Conservation (phyloP, 2,113 vertebrate genomes). For the Sylvietta virens region DNA sequence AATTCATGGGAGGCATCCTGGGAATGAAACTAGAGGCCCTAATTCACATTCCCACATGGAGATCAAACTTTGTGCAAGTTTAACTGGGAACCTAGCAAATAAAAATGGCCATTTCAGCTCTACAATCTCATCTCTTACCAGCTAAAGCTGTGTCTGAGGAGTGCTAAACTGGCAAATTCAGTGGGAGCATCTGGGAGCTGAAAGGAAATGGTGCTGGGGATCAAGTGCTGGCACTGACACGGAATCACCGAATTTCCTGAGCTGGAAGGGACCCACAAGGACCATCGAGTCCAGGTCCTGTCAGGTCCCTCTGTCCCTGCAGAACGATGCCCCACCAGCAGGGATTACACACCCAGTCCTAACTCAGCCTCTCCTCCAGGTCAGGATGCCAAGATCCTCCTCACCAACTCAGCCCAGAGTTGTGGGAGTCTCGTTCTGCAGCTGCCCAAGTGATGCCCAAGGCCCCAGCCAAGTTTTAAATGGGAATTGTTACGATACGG, state of each 20-base stretch:
- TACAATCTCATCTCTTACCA: background rate
- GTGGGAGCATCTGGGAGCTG: background rate
- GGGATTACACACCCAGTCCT: background rate
- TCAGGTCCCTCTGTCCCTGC: background rate
- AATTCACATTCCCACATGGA: background rate
- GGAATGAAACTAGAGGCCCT: background rate
- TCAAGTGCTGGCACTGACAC: background rate
- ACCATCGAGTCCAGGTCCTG: background rate
- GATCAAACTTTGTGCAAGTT: background rate
- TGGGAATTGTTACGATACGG: rapidly evolving
- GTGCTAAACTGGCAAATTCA: background rate
- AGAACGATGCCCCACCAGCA: background rate
- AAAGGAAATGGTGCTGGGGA: background rate
- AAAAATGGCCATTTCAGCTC: background rate
- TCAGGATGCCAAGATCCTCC: background rate
- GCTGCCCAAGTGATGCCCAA: background rate
- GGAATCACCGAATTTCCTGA: background rate
- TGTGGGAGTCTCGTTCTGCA: background rate
- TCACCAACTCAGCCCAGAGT: background rate
- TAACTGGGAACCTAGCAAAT: background rate
- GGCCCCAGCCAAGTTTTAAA: background rate
- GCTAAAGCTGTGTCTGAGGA: background rate
- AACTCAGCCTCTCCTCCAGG: background rate
- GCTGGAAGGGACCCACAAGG: background rate
- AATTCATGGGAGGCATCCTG: background rate